These are phyloP conservation scores for Tetraneura akinire DNA, from an alignment of 1,140 invertebrate species.

Conservation along the genomic window DNA sequence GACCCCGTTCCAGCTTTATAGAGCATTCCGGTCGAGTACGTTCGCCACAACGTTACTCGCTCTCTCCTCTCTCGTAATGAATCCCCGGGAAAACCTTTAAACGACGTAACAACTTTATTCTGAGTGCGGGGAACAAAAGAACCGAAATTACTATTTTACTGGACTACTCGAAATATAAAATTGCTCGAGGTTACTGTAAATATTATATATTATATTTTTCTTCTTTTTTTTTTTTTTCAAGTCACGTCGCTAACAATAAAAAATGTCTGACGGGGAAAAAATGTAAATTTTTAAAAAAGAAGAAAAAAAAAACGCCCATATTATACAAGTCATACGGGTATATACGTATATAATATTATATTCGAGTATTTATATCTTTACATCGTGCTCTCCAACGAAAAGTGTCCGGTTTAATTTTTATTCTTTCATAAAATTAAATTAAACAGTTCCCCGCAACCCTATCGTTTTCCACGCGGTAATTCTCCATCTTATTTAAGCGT, in stretches of 20 bases:
- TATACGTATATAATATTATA: no score
- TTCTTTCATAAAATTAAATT: slow-evolving; percentile 9
- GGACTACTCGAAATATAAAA: background rate
- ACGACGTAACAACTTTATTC: background rate
- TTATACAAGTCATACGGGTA: no score
- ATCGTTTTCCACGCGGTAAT: fast-evolving
- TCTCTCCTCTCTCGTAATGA: slow-evolving; percentile 1
- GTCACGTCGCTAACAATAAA: background rate
- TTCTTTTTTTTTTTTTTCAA: background rate
- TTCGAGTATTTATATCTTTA: no score
- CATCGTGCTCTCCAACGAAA: background rate
- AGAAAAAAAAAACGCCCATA: background rate
- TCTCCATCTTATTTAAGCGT: no score
- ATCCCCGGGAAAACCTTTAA: slow-evolving; percentile 17
- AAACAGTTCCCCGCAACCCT: background rate
- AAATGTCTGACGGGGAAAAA: background rate
- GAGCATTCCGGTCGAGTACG: slow-evolving; percentile 2
- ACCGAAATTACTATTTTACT: background rate
- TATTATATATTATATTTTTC: no score
- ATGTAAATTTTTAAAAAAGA: slow-evolving; percentile 15
- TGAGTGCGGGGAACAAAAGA: background rate
- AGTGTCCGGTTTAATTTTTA: slow-evolving; percentile 17
- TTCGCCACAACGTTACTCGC: background rate
- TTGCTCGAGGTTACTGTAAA: no score
- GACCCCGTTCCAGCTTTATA: background rate